Evolutionary conservation across 92 coral and sea anemone genomes (phyloP), one percentile per base, ranked within the genome.

Genomic region (Ricordea florida): DNA sequence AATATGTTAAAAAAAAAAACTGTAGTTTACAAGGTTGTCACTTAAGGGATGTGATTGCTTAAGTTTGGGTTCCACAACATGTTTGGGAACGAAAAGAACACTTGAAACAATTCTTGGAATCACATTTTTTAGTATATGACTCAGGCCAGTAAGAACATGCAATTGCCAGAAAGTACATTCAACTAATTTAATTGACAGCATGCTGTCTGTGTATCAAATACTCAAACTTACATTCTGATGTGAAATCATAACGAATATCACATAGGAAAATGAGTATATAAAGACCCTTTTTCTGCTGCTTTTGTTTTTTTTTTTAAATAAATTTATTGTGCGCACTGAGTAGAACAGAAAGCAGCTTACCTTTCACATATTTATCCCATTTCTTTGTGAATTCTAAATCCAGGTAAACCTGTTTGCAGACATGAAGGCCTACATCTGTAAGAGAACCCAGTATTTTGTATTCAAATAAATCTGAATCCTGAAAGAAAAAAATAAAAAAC

Each of bases 311-410:
- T 10, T 21, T 10, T 13, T 27, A 11, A 56, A 56, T 3, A 1
- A 56, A 21, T 26, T 16, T 14, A 34, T 5, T 21, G 25, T 21
- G 10, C 7, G 4, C 9, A 47, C 5, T 10, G 9, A 3, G 5
- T 9, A 16, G 20, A 6, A 15, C 20, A 30, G 25, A 0, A 17
- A 5, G 24, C 10, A 33, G 8, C 73, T 40, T 43, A 94, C 98
- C 98, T 76, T 94, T 85, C 4, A 92, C 98, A 79, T 89, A 92
- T 5, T 79, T 61, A 63, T 94, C 98, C 98, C 98, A 94, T 47
- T 23, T 79, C 58, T 89, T 92, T 46, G 97, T 81, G 82, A 92
- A 94, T 17, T 89, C 97, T 47, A 76, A 65, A 55, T 94, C 97
- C 87, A 92, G 57, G 65, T 94, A 94, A 47, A 94, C 98, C 79